Evolutionary conservation across 2,113 vertebrate genomes (phyloP), one percentile per base, ranked within the genome.

Genomic region (Pseudorhombus dupliciocellatus): DNA sequence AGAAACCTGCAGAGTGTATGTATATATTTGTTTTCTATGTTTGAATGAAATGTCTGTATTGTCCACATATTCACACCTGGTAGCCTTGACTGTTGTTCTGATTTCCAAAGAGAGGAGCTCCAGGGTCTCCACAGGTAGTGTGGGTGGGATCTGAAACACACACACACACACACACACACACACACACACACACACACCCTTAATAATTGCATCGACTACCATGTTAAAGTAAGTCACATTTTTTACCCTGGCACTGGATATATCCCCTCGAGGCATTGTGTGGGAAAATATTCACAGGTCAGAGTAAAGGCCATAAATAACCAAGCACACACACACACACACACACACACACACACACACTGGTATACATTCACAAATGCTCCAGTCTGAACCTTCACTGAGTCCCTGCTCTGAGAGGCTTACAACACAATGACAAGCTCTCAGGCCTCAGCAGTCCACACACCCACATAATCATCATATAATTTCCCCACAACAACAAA

Each of bases 51-150:
- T 60, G 31, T 60, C 20, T 5, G 7, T 25, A 48, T 20, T 51
- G 31, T 42, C 14, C 25, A 57, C 0, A 30, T 50, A 14, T 66
- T 55, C 68, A 63, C 37, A 97, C 97, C 96, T 99, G 97, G 80
- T 94, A 98, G 75, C 97, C 97, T 89, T 96, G 96, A 82, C 96
- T 96, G 84, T 93, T 98, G 93, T 99, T 99, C 90, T 97, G 97
- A 74, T 93, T 93, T 83, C 97, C 98, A 31, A 97, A 98, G 34
- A 96, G 90, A 0, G 98, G 98, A 48, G 89, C 78, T 1, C 97
- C 96, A 0, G 97, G 97, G 80, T 99, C 97, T 0, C 89, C 87
- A 26, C 98, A 99, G 0, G 89, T 95, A 1, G 97, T 99, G 84
- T 98, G 95, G 28, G 92, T 96, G 7, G 98, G 95, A 85, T 99